A percentile compares a stretch with the other conserved stretches of the same genome.
phyloP scores from a whole-genome alignment of 2,113 vertebrate species.

The Amblyornis subalaris region DNA sequence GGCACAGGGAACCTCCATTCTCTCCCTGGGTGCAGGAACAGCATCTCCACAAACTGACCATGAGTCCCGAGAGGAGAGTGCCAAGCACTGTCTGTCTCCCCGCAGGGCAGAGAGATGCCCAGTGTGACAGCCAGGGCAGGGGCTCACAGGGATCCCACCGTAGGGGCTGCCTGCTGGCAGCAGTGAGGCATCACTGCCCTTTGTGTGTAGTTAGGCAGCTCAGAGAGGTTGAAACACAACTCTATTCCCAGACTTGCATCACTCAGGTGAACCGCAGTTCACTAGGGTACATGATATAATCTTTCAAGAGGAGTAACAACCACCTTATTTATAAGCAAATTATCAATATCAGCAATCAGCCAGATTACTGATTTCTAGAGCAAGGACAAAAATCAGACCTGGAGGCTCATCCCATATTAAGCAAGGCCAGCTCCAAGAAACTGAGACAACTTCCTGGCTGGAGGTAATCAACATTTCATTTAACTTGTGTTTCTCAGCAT shows the following conservation, averaged over 20 bases:
- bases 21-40: neutral
- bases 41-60: neutral
- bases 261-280: neutral
- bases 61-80: fast-evolving
- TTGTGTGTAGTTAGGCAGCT: fast-evolving
- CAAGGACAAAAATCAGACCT: neutral
- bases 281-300: neutral
- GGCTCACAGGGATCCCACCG: fast-evolving
- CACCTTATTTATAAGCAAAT: neutral
- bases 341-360: neutral
- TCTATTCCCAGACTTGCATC: neutral
- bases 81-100: neutral
- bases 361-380: neutral
- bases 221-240: neutral
- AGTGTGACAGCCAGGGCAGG: neutral
- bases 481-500: neutral
- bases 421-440: neutral
- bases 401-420: neutral
- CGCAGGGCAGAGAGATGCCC: neutral
- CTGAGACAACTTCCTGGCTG: neutral
- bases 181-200: neutral
- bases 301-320: neutral
- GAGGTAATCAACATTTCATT: neutral
- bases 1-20: neutral
- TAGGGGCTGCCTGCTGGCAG: neutral